A percentile compares a stretch with the other conserved stretches of the same genome.
These are phyloP conservation scores for Maccullochella peelii DNA, from an alignment of 2,113 vertebrate species.

Conservation along the genomic window DNA sequence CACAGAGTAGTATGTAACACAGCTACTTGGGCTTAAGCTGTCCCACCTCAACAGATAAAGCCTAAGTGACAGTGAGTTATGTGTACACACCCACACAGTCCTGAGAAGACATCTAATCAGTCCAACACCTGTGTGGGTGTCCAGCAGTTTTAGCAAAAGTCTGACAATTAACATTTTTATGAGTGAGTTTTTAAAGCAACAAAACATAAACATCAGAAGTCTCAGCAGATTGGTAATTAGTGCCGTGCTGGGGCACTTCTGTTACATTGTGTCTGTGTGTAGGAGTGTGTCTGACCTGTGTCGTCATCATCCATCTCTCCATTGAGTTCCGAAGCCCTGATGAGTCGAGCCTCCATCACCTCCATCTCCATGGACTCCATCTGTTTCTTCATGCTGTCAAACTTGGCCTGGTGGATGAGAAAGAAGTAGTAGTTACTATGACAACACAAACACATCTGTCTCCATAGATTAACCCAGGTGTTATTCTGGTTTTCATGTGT, in stretches of 20 bases:
- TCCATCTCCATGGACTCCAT: conserved; percentile 98
- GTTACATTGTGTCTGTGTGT: neutral
- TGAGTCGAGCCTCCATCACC: conserved; percentile 96
- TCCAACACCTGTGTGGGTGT: conserved; percentile 8
- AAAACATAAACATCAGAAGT: neutral
- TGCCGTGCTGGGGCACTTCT: neutral
- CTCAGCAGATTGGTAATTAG: neutral
- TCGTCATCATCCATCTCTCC: conserved; percentile 95
- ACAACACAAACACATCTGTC: conserved; percentile 2
- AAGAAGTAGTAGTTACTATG: conserved; percentile 1
- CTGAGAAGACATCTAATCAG: neutral
- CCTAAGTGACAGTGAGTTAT: no score
- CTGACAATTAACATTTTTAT: neutral
- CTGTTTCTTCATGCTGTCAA: conserved; percentile 93
- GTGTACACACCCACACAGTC: neutral
- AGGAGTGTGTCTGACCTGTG: conserved; percentile 83
- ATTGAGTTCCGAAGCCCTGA: conserved; percentile 94
- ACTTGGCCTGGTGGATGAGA: conserved; percentile 86
- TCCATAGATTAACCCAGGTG: neutral
- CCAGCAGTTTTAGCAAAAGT: neutral
- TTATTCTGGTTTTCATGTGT: neutral
- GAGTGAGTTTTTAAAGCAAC: neutral
- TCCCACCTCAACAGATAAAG: neutral
- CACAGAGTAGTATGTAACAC: neutral
- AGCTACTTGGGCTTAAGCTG: neutral